Base-by-base conservation (phyloP, 1,140 invertebrate species). In the Lasioglossum albipes region DNA sequence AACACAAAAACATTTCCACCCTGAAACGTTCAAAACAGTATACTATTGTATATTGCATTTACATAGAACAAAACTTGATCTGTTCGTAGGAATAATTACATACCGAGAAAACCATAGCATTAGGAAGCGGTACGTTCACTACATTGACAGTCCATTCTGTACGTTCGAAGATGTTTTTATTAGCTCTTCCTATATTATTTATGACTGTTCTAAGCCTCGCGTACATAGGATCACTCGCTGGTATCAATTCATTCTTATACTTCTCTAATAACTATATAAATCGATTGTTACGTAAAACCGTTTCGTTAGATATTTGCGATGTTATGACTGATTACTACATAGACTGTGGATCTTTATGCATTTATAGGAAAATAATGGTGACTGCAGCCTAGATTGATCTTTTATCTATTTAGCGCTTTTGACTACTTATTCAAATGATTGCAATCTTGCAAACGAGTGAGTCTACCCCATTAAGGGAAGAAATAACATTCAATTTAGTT, bases 1-100 rank as follows among this genome's bases (percentile, higher is more conserved):
- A 94, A 95, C 0, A 96, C 93, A 91, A 96, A 95, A 45, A 96
- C 95, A 84, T 94, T 93, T 42, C 95, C 95, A 79, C 89, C 88
- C 91, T 93, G 62, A 79, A 81, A 84, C 18, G 31, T 65, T 22
- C 36, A 66, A 59, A 22, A 36, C 20, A 36, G n/a, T n/a, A n/a
- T n/a, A n/a, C n/a, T n/a, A n/a, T n/a, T n/a, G 2, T 9, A 7
- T 68, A 49, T 2, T 42, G 54, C 27, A n/a, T 49, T 57, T 49
- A 20, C 61, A 13, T 4, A 7, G 7, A 20, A 20, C 31, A 65
- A 0, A 71, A 12, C 22, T 66, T 70, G 41, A 54, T 2, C 54
- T 67, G 41, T 59, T 84, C 65, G 59, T 3, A n/a, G 57, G 1
- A 42, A 71, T 54, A 75, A 18, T 3, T 80, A 87, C 85, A 27